phyloP scores from a whole-genome alignment of 2,888 invertebrate species.

The Dasypolia templi region DNA sequence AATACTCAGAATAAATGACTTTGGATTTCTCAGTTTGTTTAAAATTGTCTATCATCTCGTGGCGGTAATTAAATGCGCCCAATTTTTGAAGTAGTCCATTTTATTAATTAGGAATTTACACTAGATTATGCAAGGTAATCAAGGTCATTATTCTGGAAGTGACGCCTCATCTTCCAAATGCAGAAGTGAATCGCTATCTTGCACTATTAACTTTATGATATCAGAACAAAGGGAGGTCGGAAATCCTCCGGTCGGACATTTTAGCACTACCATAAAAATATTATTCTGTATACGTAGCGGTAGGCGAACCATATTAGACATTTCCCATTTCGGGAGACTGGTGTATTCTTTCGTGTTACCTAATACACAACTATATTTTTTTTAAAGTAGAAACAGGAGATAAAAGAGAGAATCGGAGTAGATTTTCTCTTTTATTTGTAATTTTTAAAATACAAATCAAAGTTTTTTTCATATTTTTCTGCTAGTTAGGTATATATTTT shows the following conservation, averaged over 20 bases:
- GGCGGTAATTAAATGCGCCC: not conserved
- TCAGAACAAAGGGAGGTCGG: conserved; percentile 61
- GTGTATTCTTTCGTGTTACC: not conserved
- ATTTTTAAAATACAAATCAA: too few species aligned
- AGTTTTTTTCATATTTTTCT: too few species aligned
- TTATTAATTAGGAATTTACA: not conserved
- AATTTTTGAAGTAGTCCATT: not conserved
- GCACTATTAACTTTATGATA: conserved; percentile 50
- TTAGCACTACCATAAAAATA: conserved; percentile 74
- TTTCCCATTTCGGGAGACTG: conserved; percentile 1
- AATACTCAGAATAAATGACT: not conserved
- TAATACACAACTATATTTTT: too few species aligned
- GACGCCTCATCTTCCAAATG: conserved; percentile 19
- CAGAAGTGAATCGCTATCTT: conserved; percentile 52
- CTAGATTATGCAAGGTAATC: not conserved
- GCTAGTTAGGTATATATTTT: too few species aligned
- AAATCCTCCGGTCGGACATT: conserved; percentile 59
- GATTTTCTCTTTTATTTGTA: too few species aligned
- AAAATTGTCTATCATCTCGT: not conserved
- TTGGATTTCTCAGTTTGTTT: not conserved
- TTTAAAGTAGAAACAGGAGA: too few species aligned
- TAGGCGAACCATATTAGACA: conserved; percentile 40
- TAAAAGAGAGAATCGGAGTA: too few species aligned
- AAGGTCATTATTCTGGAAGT: not conserved
- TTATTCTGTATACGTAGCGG: conserved; percentile 44